Evolutionary conservation across 2,797 vertebrate genomes (phyloP).

Genomic region (Furcifer pardalis): DNA sequence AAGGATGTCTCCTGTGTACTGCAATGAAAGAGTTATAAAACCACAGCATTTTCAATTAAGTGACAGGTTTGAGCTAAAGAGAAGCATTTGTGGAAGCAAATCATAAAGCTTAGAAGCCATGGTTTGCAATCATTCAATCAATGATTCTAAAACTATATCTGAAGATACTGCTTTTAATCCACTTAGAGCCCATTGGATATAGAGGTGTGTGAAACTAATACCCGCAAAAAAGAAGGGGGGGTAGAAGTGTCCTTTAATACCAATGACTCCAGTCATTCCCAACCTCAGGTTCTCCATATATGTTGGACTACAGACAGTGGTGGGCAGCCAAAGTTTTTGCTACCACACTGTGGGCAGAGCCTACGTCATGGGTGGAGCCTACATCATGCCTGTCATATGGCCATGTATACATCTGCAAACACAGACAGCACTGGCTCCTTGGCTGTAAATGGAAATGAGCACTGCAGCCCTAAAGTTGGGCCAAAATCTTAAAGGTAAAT

Average conservation of each 20-base stretch:
- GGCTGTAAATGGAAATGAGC: too few species aligned
- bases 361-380: too few species aligned
- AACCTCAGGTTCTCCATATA: background rate
- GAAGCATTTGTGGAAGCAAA: background rate
- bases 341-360: too few species aligned
- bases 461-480: too few species aligned
- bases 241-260: background rate
- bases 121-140: background rate
- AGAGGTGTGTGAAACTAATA: background rate
- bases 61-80: background rate
- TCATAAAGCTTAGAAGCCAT: background rate
- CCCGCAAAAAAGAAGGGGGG: too few species aligned
- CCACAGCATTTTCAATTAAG: constrained; percentile 5
- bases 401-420: too few species aligned
- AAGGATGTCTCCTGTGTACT: background rate
- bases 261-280: background rate
- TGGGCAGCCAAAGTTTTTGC: too few species aligned
- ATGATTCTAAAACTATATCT: background rate
- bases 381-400: too few species aligned
- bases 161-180: background rate
- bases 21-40: constrained; percentile 8
- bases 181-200: background rate
- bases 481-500: too few species aligned
- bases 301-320: too few species aligned
- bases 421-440: too few species aligned